Percentiles rank a stretch among this genome's conserved stretches.
phyloP scores from a whole-genome alignment of 2,888 invertebrate species.

The Agonopterix alstromeriana region DNA sequence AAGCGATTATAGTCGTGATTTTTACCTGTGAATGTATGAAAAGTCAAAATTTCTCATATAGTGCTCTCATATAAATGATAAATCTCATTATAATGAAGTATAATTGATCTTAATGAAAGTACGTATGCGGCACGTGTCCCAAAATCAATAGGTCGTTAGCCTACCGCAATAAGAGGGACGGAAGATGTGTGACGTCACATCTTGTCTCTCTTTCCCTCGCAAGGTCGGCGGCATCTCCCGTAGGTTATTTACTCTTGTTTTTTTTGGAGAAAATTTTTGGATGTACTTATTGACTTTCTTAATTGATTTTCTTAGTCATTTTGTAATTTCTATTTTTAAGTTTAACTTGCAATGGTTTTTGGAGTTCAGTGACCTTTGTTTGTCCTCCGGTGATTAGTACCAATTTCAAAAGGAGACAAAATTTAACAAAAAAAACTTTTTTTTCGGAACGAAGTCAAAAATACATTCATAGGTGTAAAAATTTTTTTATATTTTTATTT shows the following conservation, averaged over 20 bases:
- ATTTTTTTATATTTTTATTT: background rate
- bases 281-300: background rate
- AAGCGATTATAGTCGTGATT: no score
- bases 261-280: conserved; percentile 7
- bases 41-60: no score
- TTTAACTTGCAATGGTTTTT: no score
- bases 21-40: no score
- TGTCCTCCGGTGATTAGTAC: background rate
- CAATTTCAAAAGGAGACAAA: background rate
- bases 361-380: background rate
- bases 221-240: conserved; percentile 36
- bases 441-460: no score
- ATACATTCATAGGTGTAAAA: background rate
- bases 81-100: conserved; percentile 1
- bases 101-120: conserved; percentile 1
- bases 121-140: conserved; percentile 31
- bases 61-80: background rate
- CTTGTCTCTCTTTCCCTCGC: conserved; percentile 19
- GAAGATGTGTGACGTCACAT: conserved; percentile 29
- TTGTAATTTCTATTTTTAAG: no score
- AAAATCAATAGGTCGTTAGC: conserved; percentile 29
- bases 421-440: no score
- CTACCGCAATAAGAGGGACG: conserved; percentile 20
- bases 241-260: conserved; percentile 36
- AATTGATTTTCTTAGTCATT: no score